phyloP scores from a whole-genome alignment of 1,140 invertebrate species.

The Nasonia vitripennis region DNA sequence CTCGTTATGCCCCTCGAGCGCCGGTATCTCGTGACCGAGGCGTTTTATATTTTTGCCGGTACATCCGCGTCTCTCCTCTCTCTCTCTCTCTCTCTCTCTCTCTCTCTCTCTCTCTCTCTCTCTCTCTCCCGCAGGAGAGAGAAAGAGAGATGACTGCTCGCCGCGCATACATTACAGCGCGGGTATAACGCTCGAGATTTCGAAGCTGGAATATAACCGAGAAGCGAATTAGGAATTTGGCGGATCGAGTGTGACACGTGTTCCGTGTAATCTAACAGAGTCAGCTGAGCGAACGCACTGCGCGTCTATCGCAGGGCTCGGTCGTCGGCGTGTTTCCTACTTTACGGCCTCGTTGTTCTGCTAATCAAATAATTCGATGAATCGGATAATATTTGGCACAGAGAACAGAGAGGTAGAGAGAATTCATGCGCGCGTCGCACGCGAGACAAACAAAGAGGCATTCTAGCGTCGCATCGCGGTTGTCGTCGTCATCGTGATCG shows the following conservation, averaged over 20 bases:
- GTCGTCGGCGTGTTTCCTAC: background rate
- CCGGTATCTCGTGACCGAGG: conserved; percentile 20
- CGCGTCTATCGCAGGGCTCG: too few relatives aligned
- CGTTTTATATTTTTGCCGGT: conserved; percentile 32
- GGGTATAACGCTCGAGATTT: too few relatives aligned
- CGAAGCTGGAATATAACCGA: too few relatives aligned
- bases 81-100: background rate
- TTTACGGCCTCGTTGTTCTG: background rate
- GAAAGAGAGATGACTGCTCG: too few relatives aligned
- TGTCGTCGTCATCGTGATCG: background rate
- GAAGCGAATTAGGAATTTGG: too few relatives aligned
- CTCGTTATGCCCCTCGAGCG: background rate
- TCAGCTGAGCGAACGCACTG: too few relatives aligned
- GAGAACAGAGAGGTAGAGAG: too few relatives aligned
- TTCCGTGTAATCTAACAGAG: too few relatives aligned
- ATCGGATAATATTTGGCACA: background rate
- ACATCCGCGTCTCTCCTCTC: conserved; percentile 10
- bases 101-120: background rate
- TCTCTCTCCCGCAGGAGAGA: background rate
- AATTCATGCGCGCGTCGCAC: too few relatives aligned
- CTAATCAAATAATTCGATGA: background rate
- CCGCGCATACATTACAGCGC: too few relatives aligned
- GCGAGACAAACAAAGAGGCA: background rate
- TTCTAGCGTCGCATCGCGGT: background rate
- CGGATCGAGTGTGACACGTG: too few relatives aligned